Evolutionary conservation across 1,140 invertebrate species (phyloP), one percentile per base, ranked within the genome.

Genomic region (Zaprionus gabonicus): DNA sequence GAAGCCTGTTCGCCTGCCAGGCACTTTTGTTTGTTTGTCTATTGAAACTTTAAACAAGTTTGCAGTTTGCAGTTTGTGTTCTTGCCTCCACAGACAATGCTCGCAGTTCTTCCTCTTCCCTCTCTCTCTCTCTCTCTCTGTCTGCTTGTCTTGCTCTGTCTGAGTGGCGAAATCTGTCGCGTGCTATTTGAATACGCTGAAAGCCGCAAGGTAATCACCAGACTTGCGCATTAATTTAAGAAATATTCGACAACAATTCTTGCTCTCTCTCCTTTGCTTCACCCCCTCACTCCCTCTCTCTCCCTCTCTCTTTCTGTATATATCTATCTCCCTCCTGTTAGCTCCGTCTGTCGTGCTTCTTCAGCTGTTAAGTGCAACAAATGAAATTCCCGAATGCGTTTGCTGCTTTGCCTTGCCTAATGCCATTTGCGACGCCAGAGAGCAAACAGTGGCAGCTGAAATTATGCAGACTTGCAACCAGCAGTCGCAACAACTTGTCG

Each of bases 1-100:
- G 15, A n/a, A 57, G 25, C 27, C 41, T 51, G 20, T 62, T 71
- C 64, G 66, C 71, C 83, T 66, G 71, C 53, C 46, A 76, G 82
- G 69, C 78, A 90, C 81, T 84, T 69, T 83, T 90, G 81, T 81
- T 86, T 83, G 78, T 88, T 88, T 88, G 78, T 84, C 75, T 90
- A 84, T 84, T 81, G 81, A 88, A 88, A 88, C 78, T 88, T 90
- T 84, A 84, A 88, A 73, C 84, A 90, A 88, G 85, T 88, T 87
- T 84, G 53, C 66, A 66, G 60, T 77, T 74, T 64, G 69, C 71
- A 46, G 41, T 71, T 72, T 41, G 58, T 66, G 64, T 59, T 70
- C 53, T 56, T 77, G 51, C 56, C 78, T 38, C 12, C 36, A 15
- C 36, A 38, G 12, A 38, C 36, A 38, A 38, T 38, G 38, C 49